Percentiles rank a stretch among this genome's conserved stretches.
phyloP scores from a whole-genome alignment of 2,113 vertebrate genomes.

The Oreochromis spilurus region DNA sequence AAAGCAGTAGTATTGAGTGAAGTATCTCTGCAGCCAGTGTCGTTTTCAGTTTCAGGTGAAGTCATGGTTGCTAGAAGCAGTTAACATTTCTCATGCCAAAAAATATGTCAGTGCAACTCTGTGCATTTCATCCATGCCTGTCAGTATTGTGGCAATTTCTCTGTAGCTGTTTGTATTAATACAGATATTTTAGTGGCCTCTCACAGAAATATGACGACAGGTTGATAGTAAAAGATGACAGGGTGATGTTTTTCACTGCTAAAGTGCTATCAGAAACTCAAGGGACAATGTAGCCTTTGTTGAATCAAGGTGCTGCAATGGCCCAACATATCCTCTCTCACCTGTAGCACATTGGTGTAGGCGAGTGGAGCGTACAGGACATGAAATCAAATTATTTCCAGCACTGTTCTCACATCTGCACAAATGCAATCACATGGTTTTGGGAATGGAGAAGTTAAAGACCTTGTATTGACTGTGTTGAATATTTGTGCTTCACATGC shows the following conservation, averaged over 20 bases:
- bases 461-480: neutral
- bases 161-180: neutral
- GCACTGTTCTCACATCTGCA: neutral
- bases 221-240: neutral
- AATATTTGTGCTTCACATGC: neutral
- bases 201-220: neutral
- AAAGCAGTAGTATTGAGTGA: neutral
- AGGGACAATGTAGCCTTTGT: neutral
- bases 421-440: neutral
- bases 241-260: neutral
- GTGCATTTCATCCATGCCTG: neutral
- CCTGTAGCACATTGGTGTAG: neutral
- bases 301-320: neutral
- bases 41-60: neutral
- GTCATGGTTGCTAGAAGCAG: neutral
- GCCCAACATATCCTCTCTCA: neutral
- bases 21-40: neutral
- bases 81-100: neutral
- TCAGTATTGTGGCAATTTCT: neutral
- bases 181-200: neutral
- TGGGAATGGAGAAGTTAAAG: neutral
- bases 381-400: neutral
- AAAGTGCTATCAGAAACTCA: neutral
- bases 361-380: neutral
- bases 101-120: neutral